Percentiles rank a stretch among this genome's conserved stretches.
Evolutionary conservation across 2,113 vertebrate species (phyloP).

Genomic region (Bombycilla garrulus): DNA sequence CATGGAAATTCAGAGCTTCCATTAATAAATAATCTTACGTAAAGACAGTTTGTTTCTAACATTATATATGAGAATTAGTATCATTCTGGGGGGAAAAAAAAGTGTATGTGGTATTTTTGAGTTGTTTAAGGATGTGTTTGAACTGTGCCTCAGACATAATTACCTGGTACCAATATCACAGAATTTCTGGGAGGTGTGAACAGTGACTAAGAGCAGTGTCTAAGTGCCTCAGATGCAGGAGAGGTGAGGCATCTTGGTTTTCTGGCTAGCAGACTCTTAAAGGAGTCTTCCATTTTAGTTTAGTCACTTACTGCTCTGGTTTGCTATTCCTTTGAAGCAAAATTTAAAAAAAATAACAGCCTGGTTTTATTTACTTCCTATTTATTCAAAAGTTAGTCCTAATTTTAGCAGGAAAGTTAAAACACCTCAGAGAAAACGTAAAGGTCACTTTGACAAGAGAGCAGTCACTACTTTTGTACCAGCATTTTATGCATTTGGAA

Average conservation of each 20-base stretch:
- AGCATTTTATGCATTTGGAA: not conserved
- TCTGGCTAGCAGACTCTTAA: not conserved
- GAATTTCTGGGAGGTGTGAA: not conserved
- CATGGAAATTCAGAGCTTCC: not conserved
- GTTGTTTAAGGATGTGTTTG: not conserved
- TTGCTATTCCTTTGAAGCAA: not conserved
- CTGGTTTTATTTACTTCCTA: not conserved
- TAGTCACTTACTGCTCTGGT: not conserved
- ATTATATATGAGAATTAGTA: not conserved
- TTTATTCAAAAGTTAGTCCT: not conserved
- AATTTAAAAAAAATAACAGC: not conserved
- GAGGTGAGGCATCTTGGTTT: not conserved
- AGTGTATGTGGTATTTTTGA: not conserved
- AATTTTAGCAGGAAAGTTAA: not conserved
- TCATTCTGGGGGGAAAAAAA: not conserved
- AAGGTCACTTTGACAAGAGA: not conserved
- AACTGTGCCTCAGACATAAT: not conserved
- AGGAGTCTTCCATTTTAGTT: not conserved
- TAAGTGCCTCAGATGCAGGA: not conserved
- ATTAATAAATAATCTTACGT: not conserved
- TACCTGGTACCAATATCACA: not conserved
- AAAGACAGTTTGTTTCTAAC: not conserved
- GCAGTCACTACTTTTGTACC: not conserved
- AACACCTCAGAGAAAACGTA: accelerated
- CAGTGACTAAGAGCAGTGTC: not conserved